Conservation (phyloP, 2,888 invertebrate species). For the Laothoe populi region DNA sequence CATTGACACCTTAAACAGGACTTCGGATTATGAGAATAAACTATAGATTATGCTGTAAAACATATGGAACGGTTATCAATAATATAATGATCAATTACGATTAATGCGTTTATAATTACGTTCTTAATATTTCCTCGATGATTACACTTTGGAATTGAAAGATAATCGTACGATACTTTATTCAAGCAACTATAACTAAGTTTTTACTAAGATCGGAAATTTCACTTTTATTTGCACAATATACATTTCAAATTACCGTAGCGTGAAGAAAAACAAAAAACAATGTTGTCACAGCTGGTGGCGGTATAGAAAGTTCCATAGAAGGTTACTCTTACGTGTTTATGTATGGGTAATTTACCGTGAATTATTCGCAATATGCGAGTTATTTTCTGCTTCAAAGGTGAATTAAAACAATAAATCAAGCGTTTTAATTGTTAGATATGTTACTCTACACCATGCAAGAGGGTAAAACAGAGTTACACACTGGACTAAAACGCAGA, state of each 20-base stretch:
- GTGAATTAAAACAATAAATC: slow-evolving; percentile 52
- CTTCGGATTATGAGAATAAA: too few species aligned
- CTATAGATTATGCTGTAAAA: too few species aligned
- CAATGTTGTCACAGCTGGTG: slow-evolving; percentile 43
- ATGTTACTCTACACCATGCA: slow-evolving; percentile 40
- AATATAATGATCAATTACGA: not conserved
- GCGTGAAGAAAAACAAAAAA: slow-evolving; percentile 26
- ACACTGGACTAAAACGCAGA: slow-evolving; percentile 25
- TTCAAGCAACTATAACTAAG: not conserved
- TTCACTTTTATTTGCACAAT: slow-evolving; percentile 3
- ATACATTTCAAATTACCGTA: not conserved
- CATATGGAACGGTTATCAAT: not conserved
- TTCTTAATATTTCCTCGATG: not conserved
- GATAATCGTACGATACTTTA: not conserved
- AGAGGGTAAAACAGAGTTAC: slow-evolving; percentile 41
- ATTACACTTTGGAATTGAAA: not conserved
- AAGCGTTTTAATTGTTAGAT: slow-evolving; percentile 44
- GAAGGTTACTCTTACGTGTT: slow-evolving; percentile 30
- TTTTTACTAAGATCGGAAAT: not conserved
- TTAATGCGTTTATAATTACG: not conserved
- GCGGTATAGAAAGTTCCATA: slow-evolving; percentile 25
- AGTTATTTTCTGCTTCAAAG: slow-evolving; percentile 4
- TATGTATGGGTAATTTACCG: slow-evolving; percentile 15
- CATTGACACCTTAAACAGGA: slow-evolving; percentile 1
- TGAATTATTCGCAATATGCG: not conserved